Conservation (phyloP, 92 coral and sea anemone genomes). For the Epizoanthus stellaris region DNA sequence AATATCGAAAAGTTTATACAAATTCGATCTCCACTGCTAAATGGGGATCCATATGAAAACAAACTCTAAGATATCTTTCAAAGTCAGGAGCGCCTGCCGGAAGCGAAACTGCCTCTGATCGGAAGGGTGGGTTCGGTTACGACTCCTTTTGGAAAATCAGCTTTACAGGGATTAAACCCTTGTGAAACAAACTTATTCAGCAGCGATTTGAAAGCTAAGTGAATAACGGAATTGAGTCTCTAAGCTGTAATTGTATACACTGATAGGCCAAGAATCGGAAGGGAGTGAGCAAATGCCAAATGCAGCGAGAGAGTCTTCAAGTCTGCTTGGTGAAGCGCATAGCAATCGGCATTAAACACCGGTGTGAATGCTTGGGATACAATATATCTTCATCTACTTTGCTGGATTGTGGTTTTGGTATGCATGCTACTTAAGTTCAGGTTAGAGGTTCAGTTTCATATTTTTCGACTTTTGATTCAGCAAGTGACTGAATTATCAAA, state of each 20-base stretch:
- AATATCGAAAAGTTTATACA: not conserved
- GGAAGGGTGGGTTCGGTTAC: constrained; percentile 15
- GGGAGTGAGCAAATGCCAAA: not conserved
- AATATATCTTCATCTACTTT: not conserved
- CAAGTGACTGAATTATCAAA: too few species aligned
- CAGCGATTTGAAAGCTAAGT: constrained; percentile 1
- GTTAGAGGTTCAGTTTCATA: not conserved
- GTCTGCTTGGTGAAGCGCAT: not conserved
- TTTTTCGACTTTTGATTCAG: too few species aligned
- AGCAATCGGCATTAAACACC: not conserved
- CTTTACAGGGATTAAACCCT: constrained; percentile 20
- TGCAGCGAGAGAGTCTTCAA: not conserved
- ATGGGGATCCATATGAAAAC: not conserved
- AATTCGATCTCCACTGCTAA: not conserved
- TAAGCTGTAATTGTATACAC: not conserved
- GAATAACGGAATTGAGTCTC: not conserved
- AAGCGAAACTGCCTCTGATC: not conserved
- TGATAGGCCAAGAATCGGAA: not conserved
- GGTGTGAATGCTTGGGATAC: not conserved
- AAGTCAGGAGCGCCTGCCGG: not conserved
- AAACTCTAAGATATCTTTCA: not conserved
- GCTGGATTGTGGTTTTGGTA: not conserved
- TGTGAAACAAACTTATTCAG: not conserved
- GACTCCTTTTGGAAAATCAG: not conserved
- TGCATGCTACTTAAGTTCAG: not conserved